phyloP scores from a whole-genome alignment of 2,113 vertebrate genomes.

The Pachypanchax playfairii region DNA sequence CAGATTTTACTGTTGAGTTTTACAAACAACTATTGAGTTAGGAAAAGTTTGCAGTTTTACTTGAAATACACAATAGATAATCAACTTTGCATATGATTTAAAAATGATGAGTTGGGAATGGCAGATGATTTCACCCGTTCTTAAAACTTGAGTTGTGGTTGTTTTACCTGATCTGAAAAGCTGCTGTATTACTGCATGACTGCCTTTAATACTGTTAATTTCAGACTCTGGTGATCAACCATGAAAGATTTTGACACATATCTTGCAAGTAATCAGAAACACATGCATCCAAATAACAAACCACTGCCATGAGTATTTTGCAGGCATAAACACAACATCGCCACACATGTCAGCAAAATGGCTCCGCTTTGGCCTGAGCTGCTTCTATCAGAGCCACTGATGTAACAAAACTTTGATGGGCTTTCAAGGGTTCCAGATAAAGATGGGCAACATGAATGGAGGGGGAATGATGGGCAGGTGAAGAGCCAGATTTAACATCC shows the following conservation, averaged over 20 bases:
- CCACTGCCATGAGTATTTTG: slow-evolving; percentile 3
- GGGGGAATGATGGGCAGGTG: slow-evolving; percentile 9
- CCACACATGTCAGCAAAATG: slow-evolving; percentile 15
- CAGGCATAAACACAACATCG: neutral
- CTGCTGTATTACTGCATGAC: neutral
- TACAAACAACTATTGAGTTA: too few relatives aligned
- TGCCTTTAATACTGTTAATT: slow-evolving; percentile 15
- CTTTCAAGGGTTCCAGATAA: slow-evolving; percentile 10
- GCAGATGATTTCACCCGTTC: too few relatives aligned
- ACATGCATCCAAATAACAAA: slow-evolving; percentile 3
- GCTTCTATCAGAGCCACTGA: slow-evolving; percentile 19
- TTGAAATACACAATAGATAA: too few relatives aligned
- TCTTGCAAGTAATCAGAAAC: slow-evolving; percentile 3
- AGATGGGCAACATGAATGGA: slow-evolving; percentile 7
- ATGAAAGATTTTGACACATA: slow-evolving; percentile 1
- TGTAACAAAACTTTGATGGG: slow-evolving; percentile 31
- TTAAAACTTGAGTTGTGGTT: neutral
- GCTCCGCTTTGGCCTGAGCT: slow-evolving; percentile 6
- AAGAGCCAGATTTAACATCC: slow-evolving; percentile 43
- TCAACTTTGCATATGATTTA: too few relatives aligned
- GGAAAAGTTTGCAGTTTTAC: too few relatives aligned
- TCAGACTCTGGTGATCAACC: slow-evolving; percentile 6
- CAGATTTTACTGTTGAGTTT: too few relatives aligned
- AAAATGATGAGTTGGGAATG: too few relatives aligned
- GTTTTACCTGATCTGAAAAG: neutral